These are phyloP conservation scores for Papilio xuthus DNA, from an alignment of 1,140 invertebrate genomes.

Conservation along the genomic window DNA sequence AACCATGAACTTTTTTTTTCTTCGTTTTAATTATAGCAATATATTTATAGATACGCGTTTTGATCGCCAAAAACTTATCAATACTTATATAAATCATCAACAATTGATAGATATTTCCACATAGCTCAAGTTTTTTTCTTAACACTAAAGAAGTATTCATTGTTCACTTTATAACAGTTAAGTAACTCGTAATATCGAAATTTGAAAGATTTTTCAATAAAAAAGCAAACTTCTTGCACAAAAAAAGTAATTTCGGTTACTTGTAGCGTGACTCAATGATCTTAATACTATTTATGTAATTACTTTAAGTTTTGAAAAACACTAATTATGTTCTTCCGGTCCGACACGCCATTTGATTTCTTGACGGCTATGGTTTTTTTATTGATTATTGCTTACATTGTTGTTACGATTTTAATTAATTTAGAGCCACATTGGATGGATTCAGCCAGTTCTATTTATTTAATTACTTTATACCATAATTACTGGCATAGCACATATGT, in stretches of 20 bases:
- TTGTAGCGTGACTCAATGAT: not conserved
- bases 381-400: not conserved
- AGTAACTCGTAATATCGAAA: not conserved
- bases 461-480: too few relatives aligned
- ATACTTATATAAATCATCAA: too few relatives aligned
- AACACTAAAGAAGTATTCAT: not conserved
- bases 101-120: not conserved
- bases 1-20: too few relatives aligned
- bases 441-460: not conserved
- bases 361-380: not conserved
- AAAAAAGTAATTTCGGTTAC: not conserved
- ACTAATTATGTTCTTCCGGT: not conserved
- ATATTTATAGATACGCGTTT: too few relatives aligned
- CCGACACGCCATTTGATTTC: not conserved
- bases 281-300: constrained; percentile 7
- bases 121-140: not conserved
- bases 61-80: not conserved
- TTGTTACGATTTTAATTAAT: not conserved
- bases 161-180: not conserved
- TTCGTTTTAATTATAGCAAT: too few relatives aligned
- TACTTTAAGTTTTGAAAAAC: not conserved
- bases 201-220: not conserved
- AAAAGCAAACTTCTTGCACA: not conserved
- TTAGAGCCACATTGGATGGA: not conserved
- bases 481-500: too few relatives aligned